A percentile compares a stretch with the other conserved stretches of the same genome.
Conservation (phyloP, 2,888 invertebrate species). For the Vanessa cardui region DNA sequence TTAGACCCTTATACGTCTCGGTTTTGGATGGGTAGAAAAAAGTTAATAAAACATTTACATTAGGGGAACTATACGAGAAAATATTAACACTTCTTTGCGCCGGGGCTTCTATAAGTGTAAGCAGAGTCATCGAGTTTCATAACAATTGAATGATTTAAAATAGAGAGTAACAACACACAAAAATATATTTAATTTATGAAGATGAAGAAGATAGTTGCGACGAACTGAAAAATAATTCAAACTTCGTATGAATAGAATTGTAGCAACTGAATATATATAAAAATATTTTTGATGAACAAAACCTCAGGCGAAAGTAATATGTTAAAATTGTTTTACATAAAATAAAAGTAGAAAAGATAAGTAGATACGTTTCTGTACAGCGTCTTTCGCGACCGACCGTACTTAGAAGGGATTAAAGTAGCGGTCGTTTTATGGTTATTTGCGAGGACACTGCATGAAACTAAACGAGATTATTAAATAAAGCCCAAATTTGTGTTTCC, state of each 20-base stretch:
- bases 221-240: too few species aligned
- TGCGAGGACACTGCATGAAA: constrained; percentile 29
- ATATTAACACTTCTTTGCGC: too few species aligned
- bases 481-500: constrained; percentile 6
- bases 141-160: too few species aligned
- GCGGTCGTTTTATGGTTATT: constrained; percentile 34
- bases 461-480: constrained; percentile 33
- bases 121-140: too few species aligned
- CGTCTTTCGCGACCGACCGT: constrained; percentile 26
- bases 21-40: too few species aligned
- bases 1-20: too few species aligned
- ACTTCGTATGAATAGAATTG: background rate
- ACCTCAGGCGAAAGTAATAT: constrained; percentile 1
- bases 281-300: background rate
- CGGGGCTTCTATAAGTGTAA: too few species aligned
- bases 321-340: constrained; percentile 15
- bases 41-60: too few species aligned
- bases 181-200: too few species aligned
- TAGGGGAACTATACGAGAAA: too few species aligned
- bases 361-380: constrained; percentile 17
- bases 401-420: constrained; percentile 29
- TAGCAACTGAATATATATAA: background rate
- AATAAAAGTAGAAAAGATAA: constrained; percentile 22
- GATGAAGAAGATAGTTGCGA: too few species aligned
- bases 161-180: too few species aligned